These are phyloP conservation scores for Megalopta genalis DNA, from an alignment of 1,140 invertebrate species.

Conservation along the genomic window DNA sequence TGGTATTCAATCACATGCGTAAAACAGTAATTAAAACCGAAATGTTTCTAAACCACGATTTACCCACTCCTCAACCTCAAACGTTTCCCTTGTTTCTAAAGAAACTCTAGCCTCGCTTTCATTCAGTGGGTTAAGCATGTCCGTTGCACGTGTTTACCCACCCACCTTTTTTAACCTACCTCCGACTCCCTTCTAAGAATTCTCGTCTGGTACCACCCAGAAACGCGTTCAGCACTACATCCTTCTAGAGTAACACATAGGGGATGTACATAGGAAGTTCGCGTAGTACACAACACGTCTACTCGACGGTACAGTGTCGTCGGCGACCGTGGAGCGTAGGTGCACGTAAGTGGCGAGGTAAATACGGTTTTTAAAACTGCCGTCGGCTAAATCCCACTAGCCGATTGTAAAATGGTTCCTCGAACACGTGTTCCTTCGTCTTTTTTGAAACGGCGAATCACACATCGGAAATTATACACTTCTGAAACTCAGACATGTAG, in stretches of 20 bases:
- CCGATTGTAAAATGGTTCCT: slow-evolving; percentile 48
- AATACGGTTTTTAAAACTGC: slow-evolving; percentile 58
- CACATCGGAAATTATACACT: neutral
- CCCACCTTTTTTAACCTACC: slow-evolving; percentile 5
- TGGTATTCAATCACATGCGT: neutral
- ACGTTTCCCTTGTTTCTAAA: neutral
- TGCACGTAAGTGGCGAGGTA: slow-evolving; percentile 50
- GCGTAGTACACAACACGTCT: slow-evolving; percentile 19
- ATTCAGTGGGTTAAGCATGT: slow-evolving; percentile 39
- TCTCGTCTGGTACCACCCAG: slow-evolving; percentile 13
- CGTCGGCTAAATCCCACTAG: slow-evolving; percentile 43
- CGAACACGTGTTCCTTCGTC: slow-evolving; percentile 31
- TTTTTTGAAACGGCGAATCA: neutral
- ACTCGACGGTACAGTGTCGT: slow-evolving; percentile 33
- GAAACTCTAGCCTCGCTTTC: slow-evolving; percentile 18
- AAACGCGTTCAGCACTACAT: slow-evolving; percentile 18
- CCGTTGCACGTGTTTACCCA: slow-evolving; percentile 35
- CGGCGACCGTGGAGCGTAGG: slow-evolving; percentile 42
- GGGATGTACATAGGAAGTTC: neutral
- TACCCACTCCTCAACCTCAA: neutral
- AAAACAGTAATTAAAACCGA: neutral
- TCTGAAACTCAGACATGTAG: neutral
- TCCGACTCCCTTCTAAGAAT: slow-evolving; percentile 33
- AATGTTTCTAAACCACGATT: neutral
- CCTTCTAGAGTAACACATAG: neutral